These are phyloP conservation scores for Chalcosyrphus nemorum DNA, from an alignment of 2,888 invertebrate genomes.

Conservation along the genomic window DNA sequence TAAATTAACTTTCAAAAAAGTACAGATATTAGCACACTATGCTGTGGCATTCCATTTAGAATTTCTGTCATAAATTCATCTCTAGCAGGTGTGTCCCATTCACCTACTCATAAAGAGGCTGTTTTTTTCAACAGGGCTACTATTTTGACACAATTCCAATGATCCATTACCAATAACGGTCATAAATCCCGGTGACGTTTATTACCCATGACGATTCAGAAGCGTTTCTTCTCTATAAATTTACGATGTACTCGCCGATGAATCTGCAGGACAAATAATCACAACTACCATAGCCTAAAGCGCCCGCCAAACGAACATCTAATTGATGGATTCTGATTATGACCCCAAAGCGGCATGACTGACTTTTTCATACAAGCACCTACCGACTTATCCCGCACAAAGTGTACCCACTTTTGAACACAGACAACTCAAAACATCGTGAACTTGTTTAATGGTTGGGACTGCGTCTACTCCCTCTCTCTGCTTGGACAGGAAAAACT, in stretches of 20 bases:
- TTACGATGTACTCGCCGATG: background rate
- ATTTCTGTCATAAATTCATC: too few relatives aligned
- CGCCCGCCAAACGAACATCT: slow-evolving; percentile 57
- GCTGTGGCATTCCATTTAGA: too few relatives aligned
- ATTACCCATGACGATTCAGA: slow-evolving; percentile 42
- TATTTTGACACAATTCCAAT: slow-evolving; percentile 36
- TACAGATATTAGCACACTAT: too few relatives aligned
- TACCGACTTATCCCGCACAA: too few relatives aligned
- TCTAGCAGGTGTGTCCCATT: too few relatives aligned
- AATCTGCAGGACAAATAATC: slow-evolving; percentile 24
- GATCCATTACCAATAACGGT: background rate
- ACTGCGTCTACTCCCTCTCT: background rate
- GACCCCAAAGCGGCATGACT: slow-evolving; percentile 17
- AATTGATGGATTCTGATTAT: slow-evolving; percentile 62
- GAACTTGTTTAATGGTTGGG: slow-evolving; percentile 46
- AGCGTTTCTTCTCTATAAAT: slow-evolving; percentile 21
- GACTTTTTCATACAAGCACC: background rate
- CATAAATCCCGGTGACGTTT: slow-evolving; percentile 48
- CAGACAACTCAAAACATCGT: slow-evolving; percentile 17
- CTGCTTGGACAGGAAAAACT: slow-evolving; percentile 14
- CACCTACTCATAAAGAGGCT: too few relatives aligned
- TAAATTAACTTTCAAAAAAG: too few relatives aligned
- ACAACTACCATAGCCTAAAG: slow-evolving; percentile 7
- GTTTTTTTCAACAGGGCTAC: background rate
- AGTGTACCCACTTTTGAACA: too few relatives aligned